Conservation (phyloP, 1,140 invertebrate genomes). For the Psix sp. region DNA sequence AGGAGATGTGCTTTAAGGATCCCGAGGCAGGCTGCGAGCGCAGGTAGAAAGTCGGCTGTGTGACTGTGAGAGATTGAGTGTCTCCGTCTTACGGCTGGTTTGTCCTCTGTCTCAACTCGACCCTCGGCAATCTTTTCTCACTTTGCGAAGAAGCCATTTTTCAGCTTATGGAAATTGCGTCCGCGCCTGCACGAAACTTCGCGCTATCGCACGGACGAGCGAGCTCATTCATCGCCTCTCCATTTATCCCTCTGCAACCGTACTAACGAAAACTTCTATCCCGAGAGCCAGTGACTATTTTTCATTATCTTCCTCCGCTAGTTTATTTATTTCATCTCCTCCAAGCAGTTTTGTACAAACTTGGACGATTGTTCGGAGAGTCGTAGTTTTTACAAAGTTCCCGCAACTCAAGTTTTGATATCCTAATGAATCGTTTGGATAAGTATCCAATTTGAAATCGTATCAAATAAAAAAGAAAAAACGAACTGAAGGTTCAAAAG, state of each 20-base stretch:
- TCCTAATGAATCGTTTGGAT: too few species aligned
- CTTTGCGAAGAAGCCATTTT: constrained; percentile 70
- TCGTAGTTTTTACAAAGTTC: too few species aligned
- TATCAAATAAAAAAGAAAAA: too few species aligned
- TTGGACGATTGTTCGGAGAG: too few species aligned
- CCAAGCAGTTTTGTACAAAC: constrained; percentile 1
- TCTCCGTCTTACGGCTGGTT: constrained; percentile 16
- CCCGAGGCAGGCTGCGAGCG: constrained; percentile 52
- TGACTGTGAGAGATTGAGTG: background rate
- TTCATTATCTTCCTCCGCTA: constrained; percentile 29
- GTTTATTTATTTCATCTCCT: constrained; percentile 26
- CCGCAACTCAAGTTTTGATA: too few species aligned
- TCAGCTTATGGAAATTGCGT: constrained; percentile 74
- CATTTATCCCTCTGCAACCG: constrained; percentile 46
- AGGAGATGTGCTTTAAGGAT: constrained; percentile 69
- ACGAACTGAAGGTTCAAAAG: too few species aligned
- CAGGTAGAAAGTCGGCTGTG: constrained; percentile 43
- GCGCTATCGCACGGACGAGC: constrained; percentile 52
- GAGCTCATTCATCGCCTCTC: constrained; percentile 55
- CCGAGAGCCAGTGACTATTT: constrained; percentile 21
- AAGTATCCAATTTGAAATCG: too few species aligned
- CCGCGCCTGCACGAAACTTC: constrained; percentile 60
- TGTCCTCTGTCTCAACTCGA: constrained; percentile 26
- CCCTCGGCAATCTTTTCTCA: constrained; percentile 70
- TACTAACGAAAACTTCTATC: constrained; percentile 32